phyloP scores from a whole-genome alignment of 2,797 vertebrate genomes.

The Meriones psammophilus region DNA sequence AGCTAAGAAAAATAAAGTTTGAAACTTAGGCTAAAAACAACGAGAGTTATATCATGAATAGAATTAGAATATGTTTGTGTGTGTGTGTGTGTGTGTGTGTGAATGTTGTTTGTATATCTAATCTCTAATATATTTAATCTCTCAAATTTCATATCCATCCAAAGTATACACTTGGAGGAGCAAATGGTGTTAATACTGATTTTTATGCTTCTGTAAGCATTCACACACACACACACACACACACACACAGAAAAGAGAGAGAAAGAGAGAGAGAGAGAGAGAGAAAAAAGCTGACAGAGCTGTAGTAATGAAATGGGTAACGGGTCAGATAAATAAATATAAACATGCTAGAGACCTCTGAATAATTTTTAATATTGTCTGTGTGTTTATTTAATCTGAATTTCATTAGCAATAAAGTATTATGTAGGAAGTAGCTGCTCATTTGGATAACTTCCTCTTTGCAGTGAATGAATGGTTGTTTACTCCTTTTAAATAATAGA shows the following conservation, averaged over 20 bases:
- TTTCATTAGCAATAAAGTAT: not conserved
- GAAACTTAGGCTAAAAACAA: not conserved
- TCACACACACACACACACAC: not conserved
- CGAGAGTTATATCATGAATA: not conserved
- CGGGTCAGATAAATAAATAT: not conserved
- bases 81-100: not conserved
- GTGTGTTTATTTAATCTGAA: conserved; percentile 16
- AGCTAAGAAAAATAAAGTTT: not conserved
- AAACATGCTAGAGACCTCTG: not conserved
- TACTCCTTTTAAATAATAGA: not conserved
- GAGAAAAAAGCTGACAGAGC: not conserved
- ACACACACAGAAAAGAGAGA: too few species aligned
- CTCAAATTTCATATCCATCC: not conserved
- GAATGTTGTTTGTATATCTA: not conserved
- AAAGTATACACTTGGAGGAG: not conserved
- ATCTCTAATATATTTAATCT: not conserved
- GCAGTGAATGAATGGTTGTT: not conserved
- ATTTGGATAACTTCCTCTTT: not conserved
- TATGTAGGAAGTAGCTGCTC: not conserved
- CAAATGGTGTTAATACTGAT: not conserved
- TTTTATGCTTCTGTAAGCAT: not conserved
- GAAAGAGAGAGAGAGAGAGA: not conserved
- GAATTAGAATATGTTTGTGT: not conserved
- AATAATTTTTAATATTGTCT: not conserved
- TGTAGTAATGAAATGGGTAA: not conserved